Percentiles rank a stretch among this genome's conserved stretches.
These are phyloP conservation scores for Eidolon dupreanum DNA, from an alignment of 2,797 vertebrate species.

Conservation along the genomic window DNA sequence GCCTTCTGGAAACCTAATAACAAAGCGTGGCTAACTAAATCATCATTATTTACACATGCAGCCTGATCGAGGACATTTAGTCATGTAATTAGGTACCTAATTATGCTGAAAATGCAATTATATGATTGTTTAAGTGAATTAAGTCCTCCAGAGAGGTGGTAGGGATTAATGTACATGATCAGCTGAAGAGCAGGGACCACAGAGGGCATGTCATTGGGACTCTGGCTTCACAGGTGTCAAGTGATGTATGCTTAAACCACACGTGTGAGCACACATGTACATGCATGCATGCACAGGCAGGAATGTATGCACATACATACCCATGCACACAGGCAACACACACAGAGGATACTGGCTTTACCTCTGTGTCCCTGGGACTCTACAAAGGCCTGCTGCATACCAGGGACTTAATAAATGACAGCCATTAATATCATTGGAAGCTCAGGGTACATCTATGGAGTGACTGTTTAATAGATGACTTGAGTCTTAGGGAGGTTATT, in stretches of 20 bases:
- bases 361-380: neutral
- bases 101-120: conserved; percentile 76
- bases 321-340: accelerated
- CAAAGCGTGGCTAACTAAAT: conserved; percentile 55
- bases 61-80: conserved; percentile 39
- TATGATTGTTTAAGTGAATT: conserved; percentile 68
- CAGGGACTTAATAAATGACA: neutral
- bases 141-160: conserved; percentile 46
- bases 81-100: conserved; percentile 70
- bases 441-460: neutral
- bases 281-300: too few relatives aligned
- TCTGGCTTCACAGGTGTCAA: too few relatives aligned
- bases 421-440: neutral
- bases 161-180: neutral
- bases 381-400: neutral
- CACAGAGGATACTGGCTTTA: neutral
- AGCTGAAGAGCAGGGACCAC: neutral
- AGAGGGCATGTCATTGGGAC: neutral
- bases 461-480: neutral
- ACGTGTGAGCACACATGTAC: neutral
- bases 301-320: neutral
- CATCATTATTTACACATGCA: conserved; percentile 67
- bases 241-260: neutral
- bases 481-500: neutral
- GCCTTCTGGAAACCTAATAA: conserved; percentile 15